Evolutionary conservation across 2,797 vertebrate species (phyloP).

Genomic region (Poecilia picta): DNA sequence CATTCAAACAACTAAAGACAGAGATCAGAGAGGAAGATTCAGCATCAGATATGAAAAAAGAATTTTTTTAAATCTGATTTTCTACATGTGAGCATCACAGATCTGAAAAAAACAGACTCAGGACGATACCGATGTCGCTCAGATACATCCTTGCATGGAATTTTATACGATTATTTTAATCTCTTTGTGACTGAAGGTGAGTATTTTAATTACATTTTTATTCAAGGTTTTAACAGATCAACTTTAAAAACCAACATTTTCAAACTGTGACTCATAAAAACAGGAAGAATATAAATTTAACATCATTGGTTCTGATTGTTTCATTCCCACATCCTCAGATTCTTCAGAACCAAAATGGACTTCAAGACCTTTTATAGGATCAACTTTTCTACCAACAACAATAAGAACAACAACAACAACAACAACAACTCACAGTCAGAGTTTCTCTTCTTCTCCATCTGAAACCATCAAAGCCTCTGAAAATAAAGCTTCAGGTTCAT

Average conservation of each 20-base stretch:
- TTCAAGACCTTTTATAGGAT: neutral
- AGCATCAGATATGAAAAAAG: neutral
- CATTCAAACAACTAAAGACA: neutral
- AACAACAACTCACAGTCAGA: neutral
- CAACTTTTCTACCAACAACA: neutral
- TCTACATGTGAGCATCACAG: neutral
- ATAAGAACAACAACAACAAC: no score
- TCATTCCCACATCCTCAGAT: neutral
- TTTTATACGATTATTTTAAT: neutral
- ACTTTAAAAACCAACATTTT: neutral
- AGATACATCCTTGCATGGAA: fast-evolving
- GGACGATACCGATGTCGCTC: neutral
- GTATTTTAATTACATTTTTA: neutral
- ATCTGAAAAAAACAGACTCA: neutral
- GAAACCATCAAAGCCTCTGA: neutral
- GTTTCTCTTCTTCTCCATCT: neutral
- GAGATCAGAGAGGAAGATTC: neutral
- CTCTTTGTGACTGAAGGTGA: fast-evolving
- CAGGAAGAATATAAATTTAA: neutral
- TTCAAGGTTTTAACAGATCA: neutral
- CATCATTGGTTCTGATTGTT: neutral
- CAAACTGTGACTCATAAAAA: neutral
- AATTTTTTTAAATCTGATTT: neutral
- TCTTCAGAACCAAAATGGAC: neutral
- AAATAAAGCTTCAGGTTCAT: neutral